Conservation (phyloP, 2,888 invertebrate genomes). For the Ptychoptera albimana region DNA sequence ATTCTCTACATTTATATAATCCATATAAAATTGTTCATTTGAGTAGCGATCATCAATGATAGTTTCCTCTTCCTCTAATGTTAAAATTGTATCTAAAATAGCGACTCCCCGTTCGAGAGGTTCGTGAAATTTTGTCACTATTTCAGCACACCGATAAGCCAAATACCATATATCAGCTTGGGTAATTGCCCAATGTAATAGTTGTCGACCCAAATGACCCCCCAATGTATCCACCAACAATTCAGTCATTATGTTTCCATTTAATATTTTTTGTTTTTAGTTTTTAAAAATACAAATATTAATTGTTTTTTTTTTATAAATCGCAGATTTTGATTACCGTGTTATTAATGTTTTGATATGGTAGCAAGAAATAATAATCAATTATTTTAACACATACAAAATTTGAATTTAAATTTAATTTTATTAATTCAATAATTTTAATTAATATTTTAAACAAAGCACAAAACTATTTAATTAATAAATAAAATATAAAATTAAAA, state of each 20-base stretch:
- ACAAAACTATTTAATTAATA: no score
- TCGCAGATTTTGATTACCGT: no score
- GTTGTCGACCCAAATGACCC: slow-evolving; percentile 36
- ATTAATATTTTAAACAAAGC: no score
- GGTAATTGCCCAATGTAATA: slow-evolving; percentile 45
- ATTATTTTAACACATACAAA: no score
- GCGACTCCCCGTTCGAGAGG: slow-evolving; percentile 32
- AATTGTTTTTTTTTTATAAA: neutral
- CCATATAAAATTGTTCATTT: slow-evolving; percentile 20
- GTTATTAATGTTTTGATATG: no score
- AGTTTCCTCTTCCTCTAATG: slow-evolving; percentile 32
- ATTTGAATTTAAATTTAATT: no score
- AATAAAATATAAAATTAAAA: no score
- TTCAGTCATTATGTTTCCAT: slow-evolving; percentile 26
- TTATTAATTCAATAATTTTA: no score
- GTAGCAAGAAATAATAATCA: no score
- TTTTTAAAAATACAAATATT: neutral
- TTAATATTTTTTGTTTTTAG: neutral
- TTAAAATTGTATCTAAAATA: slow-evolving; percentile 52
- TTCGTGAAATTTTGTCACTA: slow-evolving; percentile 29
- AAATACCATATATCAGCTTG: slow-evolving; percentile 43
- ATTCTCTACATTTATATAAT: slow-evolving; percentile 15
- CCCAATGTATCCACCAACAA: slow-evolving; percentile 27
- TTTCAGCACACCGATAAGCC: slow-evolving; percentile 43
- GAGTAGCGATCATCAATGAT: neutral